Conservation (phyloP, 2,797 vertebrate species). For the Sebastes umbrosus region DNA sequence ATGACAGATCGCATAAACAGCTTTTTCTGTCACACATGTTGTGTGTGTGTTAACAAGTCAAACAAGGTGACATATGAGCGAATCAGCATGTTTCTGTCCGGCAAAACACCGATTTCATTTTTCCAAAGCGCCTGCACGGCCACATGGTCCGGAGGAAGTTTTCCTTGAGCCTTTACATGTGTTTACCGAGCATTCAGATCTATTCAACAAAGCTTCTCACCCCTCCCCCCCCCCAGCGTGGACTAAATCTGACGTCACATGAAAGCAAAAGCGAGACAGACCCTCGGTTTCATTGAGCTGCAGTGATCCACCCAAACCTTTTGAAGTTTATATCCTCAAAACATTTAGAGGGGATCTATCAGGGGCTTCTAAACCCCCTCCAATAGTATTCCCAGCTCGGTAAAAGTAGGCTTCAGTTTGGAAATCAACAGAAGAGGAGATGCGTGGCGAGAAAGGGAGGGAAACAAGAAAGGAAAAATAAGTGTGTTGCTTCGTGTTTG, state of each 20-base stretch:
- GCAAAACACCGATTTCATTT: constrained; percentile 3
- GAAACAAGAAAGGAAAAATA: not conserved
- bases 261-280: constrained; percentile 19
- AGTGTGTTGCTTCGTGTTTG: not conserved
- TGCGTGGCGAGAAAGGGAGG: not conserved
- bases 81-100: not conserved
- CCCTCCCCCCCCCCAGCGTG: not conserved
- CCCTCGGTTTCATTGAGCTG: constrained; percentile 15
- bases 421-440: constrained; percentile 3
- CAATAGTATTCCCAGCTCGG: not conserved
- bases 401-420: not conserved
- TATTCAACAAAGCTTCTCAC: constrained; percentile 37
- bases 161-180: constrained; percentile 35
- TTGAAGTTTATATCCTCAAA: constrained; percentile 59
- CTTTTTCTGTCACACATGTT: constrained; percentile 24
- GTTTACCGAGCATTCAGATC: constrained; percentile 46
- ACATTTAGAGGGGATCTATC: constrained; percentile 30
- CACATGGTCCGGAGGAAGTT: constrained; percentile 12
- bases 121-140: not conserved
- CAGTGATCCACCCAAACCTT: constrained; percentile 44
- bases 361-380: not conserved
- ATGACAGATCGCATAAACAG: constrained; percentile 49
- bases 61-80: constrained; percentile 18
- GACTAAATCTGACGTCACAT: constrained; percentile 37
- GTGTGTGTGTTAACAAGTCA: not conserved